A percentile compares a stretch with the other conserved stretches of the same genome.
These are phyloP conservation scores for Aphrophora alni DNA, from an alignment of 2,888 invertebrate species.

Conservation along the genomic window DNA sequence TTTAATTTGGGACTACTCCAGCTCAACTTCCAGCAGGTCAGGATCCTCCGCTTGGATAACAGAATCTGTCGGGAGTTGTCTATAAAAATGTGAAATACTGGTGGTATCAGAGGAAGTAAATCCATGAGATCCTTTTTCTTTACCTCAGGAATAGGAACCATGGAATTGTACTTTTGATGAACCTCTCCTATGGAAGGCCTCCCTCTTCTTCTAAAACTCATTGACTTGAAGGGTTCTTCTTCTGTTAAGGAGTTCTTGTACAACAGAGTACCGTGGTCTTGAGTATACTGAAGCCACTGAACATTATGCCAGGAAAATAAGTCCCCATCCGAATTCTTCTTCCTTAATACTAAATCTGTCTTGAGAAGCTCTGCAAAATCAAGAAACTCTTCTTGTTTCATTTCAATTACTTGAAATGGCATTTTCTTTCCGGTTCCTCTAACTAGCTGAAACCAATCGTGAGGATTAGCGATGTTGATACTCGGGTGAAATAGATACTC, in stretches of 20 bases:
- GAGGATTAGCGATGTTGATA: too few species aligned
- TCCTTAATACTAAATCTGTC: background rate
- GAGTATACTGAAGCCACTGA: background rate
- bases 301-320: background rate
- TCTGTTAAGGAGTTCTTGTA: background rate
- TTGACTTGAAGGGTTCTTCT: background rate
- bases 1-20: too few species aligned
- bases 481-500: too few species aligned
- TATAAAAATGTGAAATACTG: too few species aligned
- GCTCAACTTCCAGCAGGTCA: too few species aligned
- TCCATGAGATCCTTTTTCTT: too few species aligned
- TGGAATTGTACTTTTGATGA: too few species aligned
- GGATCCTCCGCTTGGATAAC: too few species aligned
- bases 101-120: too few species aligned
- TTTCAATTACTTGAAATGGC: background rate
- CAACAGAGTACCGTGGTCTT: background rate
- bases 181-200: background rate
- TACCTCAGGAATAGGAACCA: too few species aligned
- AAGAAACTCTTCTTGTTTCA: background rate
- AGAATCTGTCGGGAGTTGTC: too few species aligned
- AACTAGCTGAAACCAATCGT: background rate
- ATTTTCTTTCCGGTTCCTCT: background rate
- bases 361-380: background rate
- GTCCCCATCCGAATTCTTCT: background rate
- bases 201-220: background rate